These are phyloP conservation scores for Meriones unguiculatus DNA, from an alignment of 2,113 vertebrate species.

Conservation along the genomic window DNA sequence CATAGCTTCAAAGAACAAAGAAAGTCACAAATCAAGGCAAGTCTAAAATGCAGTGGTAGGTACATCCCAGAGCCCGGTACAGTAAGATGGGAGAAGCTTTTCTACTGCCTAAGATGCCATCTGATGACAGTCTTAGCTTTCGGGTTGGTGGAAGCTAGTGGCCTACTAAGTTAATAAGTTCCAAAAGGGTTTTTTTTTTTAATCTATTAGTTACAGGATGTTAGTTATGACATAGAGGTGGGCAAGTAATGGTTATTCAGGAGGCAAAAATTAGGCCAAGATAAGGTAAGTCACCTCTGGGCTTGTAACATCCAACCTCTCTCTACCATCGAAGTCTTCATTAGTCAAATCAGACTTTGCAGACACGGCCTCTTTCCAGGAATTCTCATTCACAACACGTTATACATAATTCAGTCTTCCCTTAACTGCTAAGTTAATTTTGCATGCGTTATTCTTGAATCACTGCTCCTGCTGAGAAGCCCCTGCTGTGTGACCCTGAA, in stretches of 20 bases:
- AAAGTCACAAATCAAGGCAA: neutral
- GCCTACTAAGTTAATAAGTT: neutral
- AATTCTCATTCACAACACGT: neutral
- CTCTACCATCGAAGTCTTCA: neutral
- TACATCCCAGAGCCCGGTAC: neutral
- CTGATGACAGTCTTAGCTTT: neutral
- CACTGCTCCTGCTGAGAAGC: neutral
- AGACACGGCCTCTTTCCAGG: neutral
- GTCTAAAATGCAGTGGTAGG: neutral
- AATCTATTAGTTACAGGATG: neutral
- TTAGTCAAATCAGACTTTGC: neutral
- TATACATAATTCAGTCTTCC: conserved; percentile 59
- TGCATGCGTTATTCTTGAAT: conserved; percentile 33
- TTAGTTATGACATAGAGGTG: neutral
- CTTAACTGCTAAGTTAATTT: conserved; percentile 51
- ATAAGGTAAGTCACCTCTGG: neutral
- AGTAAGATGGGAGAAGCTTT: too few species aligned
- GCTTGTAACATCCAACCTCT: neutral
- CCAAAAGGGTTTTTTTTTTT: neutral
- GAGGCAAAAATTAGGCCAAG: too few species aligned
- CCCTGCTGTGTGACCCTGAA: neutral
- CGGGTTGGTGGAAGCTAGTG: neutral
- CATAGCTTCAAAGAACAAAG: too few species aligned
- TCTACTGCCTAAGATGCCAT: too few species aligned
- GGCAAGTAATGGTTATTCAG: neutral